Conservation (phyloP, 2,888 invertebrate genomes). For the Cinara cedri region DNA sequence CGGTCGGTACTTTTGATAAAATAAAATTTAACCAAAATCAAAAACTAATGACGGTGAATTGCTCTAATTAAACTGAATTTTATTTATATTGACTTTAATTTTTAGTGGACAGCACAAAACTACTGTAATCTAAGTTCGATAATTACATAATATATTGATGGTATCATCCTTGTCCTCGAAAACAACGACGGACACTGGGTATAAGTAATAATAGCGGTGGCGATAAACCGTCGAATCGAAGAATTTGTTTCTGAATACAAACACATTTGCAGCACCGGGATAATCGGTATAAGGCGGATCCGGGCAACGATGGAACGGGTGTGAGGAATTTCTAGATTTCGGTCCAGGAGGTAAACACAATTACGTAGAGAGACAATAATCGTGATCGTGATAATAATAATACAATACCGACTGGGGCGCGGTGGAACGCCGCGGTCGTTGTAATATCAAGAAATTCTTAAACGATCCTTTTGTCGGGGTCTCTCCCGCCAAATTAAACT, state of each 20-base stretch:
- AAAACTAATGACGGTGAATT: too few species aligned
- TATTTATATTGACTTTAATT: too few species aligned
- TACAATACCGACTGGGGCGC: not conserved
- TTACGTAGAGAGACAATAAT: constrained; percentile 9
- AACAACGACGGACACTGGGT: too few species aligned
- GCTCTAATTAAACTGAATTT: too few species aligned
- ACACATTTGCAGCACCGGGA: not conserved
- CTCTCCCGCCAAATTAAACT: constrained; percentile 7
- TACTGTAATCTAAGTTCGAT: too few species aligned
- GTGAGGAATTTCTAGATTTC: constrained; percentile 13
- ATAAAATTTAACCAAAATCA: too few species aligned
- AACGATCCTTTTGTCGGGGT: not conserved
- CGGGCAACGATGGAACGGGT: not conserved
- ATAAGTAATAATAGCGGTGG: too few species aligned
- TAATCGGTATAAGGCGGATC: not conserved
- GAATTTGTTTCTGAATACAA: not conserved
- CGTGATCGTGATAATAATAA: constrained; percentile 7
- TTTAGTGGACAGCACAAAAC: too few species aligned
- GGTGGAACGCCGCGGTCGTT: not conserved
- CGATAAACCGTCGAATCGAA: not conserved
- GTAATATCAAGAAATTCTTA: constrained; percentile 23
- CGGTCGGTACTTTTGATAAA: too few species aligned
- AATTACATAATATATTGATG: too few species aligned
- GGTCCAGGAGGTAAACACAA: not conserved
- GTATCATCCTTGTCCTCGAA: too few species aligned